phyloP scores from a whole-genome alignment of 2,888 invertebrate species.

The Tineola bisselliella region DNA sequence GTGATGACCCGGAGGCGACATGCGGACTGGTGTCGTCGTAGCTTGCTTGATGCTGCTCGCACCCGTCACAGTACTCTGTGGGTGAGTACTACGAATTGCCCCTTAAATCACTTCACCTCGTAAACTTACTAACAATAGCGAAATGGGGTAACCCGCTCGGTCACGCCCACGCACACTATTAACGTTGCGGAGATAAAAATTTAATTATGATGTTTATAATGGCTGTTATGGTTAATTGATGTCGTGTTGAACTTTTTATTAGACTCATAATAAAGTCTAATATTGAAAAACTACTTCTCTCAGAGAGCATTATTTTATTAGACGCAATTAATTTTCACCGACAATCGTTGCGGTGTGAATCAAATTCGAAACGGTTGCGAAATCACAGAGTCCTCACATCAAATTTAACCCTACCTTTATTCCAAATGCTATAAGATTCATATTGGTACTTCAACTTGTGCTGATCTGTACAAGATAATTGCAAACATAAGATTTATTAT shows the following conservation, averaged over 20 bases:
- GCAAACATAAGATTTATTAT: not conserved
- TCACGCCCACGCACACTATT: not conserved
- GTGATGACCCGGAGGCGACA: conserved; percentile 50
- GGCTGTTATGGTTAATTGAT: not conserved
- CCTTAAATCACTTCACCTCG: not conserved
- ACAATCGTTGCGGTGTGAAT: not conserved
- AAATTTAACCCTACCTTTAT: not conserved
- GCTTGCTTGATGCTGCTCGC: conserved; percentile 86
- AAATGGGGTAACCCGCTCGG: not conserved
- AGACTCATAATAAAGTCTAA: not conserved
- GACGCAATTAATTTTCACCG: conserved; percentile 3
- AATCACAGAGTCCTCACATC: not conserved
- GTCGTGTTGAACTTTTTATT: not conserved
- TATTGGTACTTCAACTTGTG: not conserved
- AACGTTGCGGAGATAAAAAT: not conserved
- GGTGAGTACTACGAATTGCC: conserved; percentile 67
- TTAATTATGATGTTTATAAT: not conserved
- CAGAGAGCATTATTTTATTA: not conserved
- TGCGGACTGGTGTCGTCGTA: conserved; percentile 84
- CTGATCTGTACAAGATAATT: not conserved
- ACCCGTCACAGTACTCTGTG: conserved; percentile 88
- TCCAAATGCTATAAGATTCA: not conserved
- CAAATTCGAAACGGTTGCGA: conserved; percentile 2
- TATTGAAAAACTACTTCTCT: not conserved
- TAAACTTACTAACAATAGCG: not conserved